These are phyloP conservation scores for Syrmaticus mikado DNA, from an alignment of 2,113 vertebrate genomes.

Conservation along the genomic window DNA sequence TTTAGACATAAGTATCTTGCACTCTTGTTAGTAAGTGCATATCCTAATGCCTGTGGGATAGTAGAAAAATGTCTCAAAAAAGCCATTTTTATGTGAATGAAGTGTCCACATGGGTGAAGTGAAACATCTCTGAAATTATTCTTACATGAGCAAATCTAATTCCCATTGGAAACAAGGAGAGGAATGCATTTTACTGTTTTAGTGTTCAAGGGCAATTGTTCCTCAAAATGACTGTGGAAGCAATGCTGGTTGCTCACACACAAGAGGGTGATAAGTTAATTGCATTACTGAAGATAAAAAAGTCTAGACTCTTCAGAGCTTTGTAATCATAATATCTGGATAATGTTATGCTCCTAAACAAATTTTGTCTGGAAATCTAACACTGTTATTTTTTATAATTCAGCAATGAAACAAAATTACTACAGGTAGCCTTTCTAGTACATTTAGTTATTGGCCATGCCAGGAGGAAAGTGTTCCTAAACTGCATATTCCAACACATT, in stretches of 20 bases:
- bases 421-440: neutral
- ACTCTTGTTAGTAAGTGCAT: neutral
- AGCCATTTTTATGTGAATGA: neutral
- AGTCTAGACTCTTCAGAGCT: neutral
- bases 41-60: neutral
- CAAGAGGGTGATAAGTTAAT: neutral
- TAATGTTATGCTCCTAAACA: conserved; percentile 1
- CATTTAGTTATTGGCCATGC: conserved; percentile 8
- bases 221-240: neutral
- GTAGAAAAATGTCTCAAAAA: neutral
- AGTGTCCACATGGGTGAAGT: neutral
- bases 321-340: neutral
- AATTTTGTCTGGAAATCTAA: neutral
- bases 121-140: neutral
- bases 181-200: conserved; percentile 3
- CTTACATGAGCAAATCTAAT: neutral
- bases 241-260: neutral
- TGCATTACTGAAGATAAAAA: neutral
- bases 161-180: neutral
- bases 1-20: neutral
- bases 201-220: neutral
- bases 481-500: neutral
- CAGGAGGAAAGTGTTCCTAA: neutral
- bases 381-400: neutral
- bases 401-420: conserved; percentile 1